Evolutionary conservation across 2,888 invertebrate genomes (phyloP).

Genomic region (Tyria jacobaeae): DNA sequence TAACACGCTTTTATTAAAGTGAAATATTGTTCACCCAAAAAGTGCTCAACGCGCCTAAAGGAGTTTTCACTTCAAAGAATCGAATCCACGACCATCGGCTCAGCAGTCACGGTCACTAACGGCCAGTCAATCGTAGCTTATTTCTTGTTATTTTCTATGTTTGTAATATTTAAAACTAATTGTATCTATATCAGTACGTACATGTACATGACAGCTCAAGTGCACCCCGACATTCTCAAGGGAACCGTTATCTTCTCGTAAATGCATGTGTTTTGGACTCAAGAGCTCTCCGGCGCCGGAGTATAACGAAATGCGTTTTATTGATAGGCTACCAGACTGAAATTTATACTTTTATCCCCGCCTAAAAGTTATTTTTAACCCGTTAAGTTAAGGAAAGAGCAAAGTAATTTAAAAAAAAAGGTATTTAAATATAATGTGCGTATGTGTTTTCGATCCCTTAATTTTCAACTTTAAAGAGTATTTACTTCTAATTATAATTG

Average conservation of each 20-base stretch:
- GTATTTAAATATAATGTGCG: too few species aligned
- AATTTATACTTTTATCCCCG: background rate
- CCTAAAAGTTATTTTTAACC: background rate
- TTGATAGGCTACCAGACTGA: background rate
- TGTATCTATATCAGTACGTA: background rate
- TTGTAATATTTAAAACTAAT: too few species aligned
- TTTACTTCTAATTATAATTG: too few species aligned
- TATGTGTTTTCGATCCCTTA: too few species aligned
- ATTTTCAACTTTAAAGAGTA: too few species aligned
- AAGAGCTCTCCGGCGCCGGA: conserved; percentile 5
- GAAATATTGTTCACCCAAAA: too few species aligned
- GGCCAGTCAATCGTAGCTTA: background rate
- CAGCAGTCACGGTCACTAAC: background rate
- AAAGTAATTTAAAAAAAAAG: too few species aligned
- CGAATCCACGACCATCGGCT: background rate
- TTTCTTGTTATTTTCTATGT: too few species aligned
- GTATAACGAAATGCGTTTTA: background rate
- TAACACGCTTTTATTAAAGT: too few species aligned
- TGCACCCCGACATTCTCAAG: background rate
- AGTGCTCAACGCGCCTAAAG: too few species aligned
- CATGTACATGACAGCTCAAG: background rate
- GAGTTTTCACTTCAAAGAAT: too few species aligned
- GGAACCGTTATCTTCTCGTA: background rate
- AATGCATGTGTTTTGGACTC: background rate
- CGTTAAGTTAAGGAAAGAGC: too few species aligned